A percentile compares a stretch with the other conserved stretches of the same genome.
These are phyloP conservation scores for Verasper variegatus DNA, from an alignment of 2,113 vertebrate species.

Conservation along the genomic window DNA sequence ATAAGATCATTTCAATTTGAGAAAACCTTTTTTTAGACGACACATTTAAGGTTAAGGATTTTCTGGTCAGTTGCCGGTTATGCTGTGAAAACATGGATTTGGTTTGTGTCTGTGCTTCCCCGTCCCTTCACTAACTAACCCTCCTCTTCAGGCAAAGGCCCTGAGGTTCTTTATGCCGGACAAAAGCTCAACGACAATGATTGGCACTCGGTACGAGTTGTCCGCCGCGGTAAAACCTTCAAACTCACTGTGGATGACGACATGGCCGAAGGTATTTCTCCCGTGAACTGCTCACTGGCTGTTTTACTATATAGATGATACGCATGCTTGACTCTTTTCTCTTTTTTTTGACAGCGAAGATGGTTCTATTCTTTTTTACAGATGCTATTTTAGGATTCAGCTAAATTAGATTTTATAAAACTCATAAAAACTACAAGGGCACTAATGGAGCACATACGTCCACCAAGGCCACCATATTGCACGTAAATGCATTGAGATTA, in stretches of 20 bases:
- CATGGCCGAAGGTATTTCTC: conserved; percentile 90
- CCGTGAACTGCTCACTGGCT: neutral
- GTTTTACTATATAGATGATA: neutral
- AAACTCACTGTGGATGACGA: conserved; percentile 95
- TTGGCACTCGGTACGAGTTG: conserved; percentile 95
- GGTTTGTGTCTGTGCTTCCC: conserved; percentile 49
- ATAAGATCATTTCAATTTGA: neutral
- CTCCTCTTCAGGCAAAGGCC: conserved; percentile 93
- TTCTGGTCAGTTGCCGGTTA: neutral
- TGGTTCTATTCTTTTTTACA: no score
- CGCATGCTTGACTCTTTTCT: neutral
- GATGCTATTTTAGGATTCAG: neutral
- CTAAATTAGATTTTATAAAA: neutral
- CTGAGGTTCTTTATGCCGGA: conserved; percentile 95
- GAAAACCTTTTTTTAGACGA: neutral
- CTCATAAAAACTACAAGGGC: no score
- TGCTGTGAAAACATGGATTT: conserved; percentile 47
- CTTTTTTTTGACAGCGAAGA: neutral
- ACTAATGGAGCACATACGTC: no score
- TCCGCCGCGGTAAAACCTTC: conserved; percentile 93
- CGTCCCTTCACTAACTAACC: conserved; percentile 71
- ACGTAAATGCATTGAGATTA: no score
- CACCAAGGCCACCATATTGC: no score
- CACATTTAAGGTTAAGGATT: no score
- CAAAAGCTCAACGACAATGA: conserved; percentile 98